phyloP scores from a whole-genome alignment of 2,113 vertebrate genomes.

The Dicaeum eximium region DNA sequence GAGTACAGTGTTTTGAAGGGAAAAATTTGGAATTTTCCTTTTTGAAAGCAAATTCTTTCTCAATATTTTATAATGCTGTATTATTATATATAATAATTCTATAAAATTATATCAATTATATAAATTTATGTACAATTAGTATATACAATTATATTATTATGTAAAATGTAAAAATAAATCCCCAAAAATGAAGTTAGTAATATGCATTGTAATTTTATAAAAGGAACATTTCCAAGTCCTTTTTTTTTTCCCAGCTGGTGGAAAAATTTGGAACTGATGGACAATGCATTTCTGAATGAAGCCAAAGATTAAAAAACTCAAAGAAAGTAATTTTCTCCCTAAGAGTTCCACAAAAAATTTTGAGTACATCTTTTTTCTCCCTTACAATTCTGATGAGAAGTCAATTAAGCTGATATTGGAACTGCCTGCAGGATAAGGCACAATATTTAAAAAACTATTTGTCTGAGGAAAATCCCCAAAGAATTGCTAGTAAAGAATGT shows the following conservation, averaged over 20 bases:
- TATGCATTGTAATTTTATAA: not conserved
- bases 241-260: not conserved
- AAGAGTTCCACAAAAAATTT: not conserved
- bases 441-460: slow-evolving; percentile 9
- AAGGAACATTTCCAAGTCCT: not conserved
- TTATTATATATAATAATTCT: not conserved
- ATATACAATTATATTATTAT: not conserved
- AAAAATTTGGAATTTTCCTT: not conserved
- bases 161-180: not conserved
- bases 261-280: not conserved
- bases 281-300: not conserved
- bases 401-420: not conserved
- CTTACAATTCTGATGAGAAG: not conserved
- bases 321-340: not conserved
- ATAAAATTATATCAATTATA: not conserved
- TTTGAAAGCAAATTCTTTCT: not conserved
- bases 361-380: not conserved
- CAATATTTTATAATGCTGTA: not conserved
- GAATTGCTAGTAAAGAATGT: slow-evolving; percentile 4
- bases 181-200: not conserved
- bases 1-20: not conserved
- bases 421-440: not conserved
- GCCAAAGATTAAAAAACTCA: not conserved
- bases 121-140: not conserved
- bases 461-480: not conserved